phyloP scores from a whole-genome alignment of 53 echinoderm and acorn worm genomes.

The Hippasteria phrygiana region DNA sequence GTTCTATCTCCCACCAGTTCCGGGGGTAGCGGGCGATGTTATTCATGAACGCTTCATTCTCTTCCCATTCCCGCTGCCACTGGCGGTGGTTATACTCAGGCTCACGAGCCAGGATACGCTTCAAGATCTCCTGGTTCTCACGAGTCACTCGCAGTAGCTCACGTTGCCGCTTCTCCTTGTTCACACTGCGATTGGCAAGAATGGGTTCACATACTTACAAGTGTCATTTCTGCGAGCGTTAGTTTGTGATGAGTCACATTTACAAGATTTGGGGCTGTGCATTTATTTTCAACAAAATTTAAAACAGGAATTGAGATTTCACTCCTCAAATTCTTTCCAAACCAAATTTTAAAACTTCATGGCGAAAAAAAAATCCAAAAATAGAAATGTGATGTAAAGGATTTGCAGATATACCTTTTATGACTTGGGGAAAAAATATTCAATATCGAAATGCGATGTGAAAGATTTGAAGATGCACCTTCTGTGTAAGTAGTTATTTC shows the following conservation, averaged over 20 bases:
- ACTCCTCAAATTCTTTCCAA: neutral
- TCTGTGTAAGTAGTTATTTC: slow-evolving; percentile 92
- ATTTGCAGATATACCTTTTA: too few relatives aligned
- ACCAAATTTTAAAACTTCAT: neutral
- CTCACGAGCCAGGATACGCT: slow-evolving; percentile 92
- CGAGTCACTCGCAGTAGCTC: slow-evolving; percentile 90
- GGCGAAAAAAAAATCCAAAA: too few relatives aligned
- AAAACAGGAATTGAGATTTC: neutral
- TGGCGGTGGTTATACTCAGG: slow-evolving; percentile 96
- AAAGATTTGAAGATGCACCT: slow-evolving; percentile 49
- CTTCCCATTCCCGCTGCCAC: slow-evolving; percentile 97
- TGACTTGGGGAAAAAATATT: too few relatives aligned
- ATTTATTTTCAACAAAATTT: neutral
- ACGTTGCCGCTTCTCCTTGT: slow-evolving; percentile 90
- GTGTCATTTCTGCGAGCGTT: too few relatives aligned
- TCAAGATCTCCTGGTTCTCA: slow-evolving; percentile 97
- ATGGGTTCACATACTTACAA: too few relatives aligned
- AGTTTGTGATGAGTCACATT: too few relatives aligned
- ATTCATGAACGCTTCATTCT: slow-evolving; percentile 96
- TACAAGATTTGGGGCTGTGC: too few relatives aligned
- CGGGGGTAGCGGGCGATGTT: slow-evolving; percentile 91
- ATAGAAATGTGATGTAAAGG: too few relatives aligned
- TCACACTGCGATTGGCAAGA: slow-evolving; percentile 78
- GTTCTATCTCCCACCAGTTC: slow-evolving; percentile 96
- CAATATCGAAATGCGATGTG: too few relatives aligned